Conservation (phyloP, 2,113 vertebrate genomes). For the Galemys pyrenaicus region DNA sequence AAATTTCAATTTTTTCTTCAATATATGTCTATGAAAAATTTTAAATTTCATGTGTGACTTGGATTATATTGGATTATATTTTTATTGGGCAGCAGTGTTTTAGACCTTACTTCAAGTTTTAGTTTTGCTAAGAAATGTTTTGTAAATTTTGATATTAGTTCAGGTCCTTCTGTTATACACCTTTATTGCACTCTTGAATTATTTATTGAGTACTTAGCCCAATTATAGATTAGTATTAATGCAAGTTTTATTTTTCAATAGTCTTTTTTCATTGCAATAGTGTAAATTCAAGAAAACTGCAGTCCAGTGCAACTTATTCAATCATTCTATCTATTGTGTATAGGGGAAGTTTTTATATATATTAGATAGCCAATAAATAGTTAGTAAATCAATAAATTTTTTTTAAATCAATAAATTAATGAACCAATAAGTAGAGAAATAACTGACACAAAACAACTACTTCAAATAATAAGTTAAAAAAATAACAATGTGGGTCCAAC, state of each 20-base stretch:
- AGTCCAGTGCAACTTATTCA: background rate
- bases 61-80: constrained; percentile 4
- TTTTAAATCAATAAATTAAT: background rate
- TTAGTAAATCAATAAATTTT: background rate
- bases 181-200: background rate
- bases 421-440: background rate
- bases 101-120: background rate
- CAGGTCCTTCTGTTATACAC: background rate
- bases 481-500: background rate
- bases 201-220: background rate
- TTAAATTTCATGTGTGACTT: background rate
- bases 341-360: background rate
- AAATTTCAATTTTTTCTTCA: background rate
- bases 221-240: background rate
- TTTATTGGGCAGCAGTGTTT: background rate
- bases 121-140: background rate
- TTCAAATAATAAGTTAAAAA: background rate
- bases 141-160: background rate
- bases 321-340: background rate
- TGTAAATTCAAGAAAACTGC: background rate
- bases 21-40: background rate
- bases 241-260: background rate
- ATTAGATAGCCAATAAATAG: background rate
- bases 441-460: background rate
- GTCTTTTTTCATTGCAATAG: background rate